Percentiles rank a stretch among this genome's conserved stretches.
phyloP scores from a whole-genome alignment of 2,888 invertebrate species.

The Dexiosoma caninum region DNA sequence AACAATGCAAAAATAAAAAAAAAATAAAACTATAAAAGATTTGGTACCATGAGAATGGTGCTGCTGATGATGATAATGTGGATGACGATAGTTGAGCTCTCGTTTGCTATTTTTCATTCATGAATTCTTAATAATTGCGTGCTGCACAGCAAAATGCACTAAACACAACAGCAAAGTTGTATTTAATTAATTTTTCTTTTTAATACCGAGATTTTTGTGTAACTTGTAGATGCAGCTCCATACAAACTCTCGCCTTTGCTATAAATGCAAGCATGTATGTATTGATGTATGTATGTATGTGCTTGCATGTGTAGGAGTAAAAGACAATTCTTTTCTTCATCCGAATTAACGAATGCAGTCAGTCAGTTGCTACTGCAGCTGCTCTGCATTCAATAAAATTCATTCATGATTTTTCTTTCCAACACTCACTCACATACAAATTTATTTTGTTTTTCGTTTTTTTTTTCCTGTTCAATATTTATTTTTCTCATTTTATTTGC shows the following conservation, averaged over 20 bases:
- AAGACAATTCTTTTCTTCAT: constrained; percentile 40
- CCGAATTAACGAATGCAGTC: constrained; percentile 28
- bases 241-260: not conserved
- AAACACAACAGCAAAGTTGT: constrained; percentile 4
- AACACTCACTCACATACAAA: not conserved
- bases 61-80: constrained; percentile 5
- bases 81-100: constrained; percentile 38
- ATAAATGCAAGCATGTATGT: not conserved
- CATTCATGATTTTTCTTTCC: constrained; percentile 60
- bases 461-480: constrained; percentile 20
- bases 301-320: constrained; percentile 47
- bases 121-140: constrained; percentile 63
- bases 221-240: not conserved
- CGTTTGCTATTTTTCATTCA: constrained; percentile 57
- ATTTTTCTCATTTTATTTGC: constrained; percentile 30
- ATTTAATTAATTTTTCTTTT: constrained; percentile 15
- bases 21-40: constrained; percentile 6
- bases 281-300: not conserved
- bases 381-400: constrained; percentile 61
- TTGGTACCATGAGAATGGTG: constrained; percentile 25
- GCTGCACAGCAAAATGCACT: constrained; percentile 1
- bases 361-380: constrained; percentile 29
- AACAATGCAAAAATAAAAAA: not conserved
- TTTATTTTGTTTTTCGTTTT: not conserved
- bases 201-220: not conserved